Evolutionary conservation across 2,888 invertebrate genomes (phyloP), one percentile per base, ranked within the genome.

Genomic region (Lochmaea capreae): DNA sequence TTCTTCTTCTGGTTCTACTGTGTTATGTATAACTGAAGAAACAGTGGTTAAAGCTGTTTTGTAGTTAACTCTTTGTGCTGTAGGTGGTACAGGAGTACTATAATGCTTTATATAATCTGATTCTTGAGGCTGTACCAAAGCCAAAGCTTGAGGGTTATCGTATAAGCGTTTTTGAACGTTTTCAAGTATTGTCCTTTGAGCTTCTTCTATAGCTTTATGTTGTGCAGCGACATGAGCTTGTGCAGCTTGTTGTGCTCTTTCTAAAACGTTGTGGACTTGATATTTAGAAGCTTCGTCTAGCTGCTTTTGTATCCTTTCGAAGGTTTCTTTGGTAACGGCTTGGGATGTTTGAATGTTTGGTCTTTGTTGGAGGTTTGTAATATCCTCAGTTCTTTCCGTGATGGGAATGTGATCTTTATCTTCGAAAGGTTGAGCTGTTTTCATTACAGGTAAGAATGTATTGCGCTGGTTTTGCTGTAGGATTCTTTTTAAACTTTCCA

Each of bases 401-500:
- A 89, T 89, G 1, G 89, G 89, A 57, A 84, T 89, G 84, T 80
- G 79, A 26, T 81, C 79, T 67, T 78, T 79, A 22, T 59, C 18
- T 54, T 71, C 62, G 52, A 77, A 77, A 10, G 75, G 68, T 46
- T 76, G 67, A 9, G 77, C 73, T 52, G 67, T 67, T 62, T 67
- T 59, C 16, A 76, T 67, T 10, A 65, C 54, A 11, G 79, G 76
- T 26, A 73, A 57, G 8, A 70, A 26, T 14, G 65, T 71, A 85
- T 9, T 39, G 67, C 65, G 58, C n/a, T 63, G n/a, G 0, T 65
- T 74, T 73, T 78, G 22, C 42, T 79, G 69, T 59, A 90, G 79
- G 5, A 90, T 80, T 72, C 88, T 87, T 59, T 89, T 88, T 1
- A 90, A 83, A 1, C 89, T 90, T 78, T 89, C 86, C 22, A 90